Evolutionary conservation across 2,888 invertebrate species (phyloP).

Genomic region (Busseola fusca): DNA sequence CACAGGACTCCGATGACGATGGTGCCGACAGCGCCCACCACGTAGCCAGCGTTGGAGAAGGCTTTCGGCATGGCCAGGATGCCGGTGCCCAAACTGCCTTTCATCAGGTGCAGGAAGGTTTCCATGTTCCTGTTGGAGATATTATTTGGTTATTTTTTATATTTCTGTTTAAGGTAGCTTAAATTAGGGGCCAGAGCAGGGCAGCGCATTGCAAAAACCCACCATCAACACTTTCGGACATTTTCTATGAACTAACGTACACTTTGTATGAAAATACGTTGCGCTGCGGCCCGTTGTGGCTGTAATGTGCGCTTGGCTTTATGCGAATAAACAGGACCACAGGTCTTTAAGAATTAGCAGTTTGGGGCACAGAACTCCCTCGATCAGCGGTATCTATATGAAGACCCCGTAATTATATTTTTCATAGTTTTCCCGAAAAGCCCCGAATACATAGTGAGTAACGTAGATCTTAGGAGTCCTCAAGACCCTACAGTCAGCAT

Average conservation of each 20-base stretch:
- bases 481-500: neutral
- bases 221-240: neutral
- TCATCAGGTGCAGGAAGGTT: slow-evolving; percentile 95
- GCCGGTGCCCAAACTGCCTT: slow-evolving; percentile 97
- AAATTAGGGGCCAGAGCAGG: neutral
- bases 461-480: neutral
- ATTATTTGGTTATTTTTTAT: neutral
- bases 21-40: slow-evolving; percentile 94
- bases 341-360: too few species aligned
- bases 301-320: neutral
- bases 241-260: neutral
- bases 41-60: slow-evolving; percentile 94
- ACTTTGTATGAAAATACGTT: neutral
- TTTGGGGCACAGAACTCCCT: neutral
- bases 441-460: neutral
- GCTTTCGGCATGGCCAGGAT: slow-evolving; percentile 97
- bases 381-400: neutral
- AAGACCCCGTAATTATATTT: neutral
- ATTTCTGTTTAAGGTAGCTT: neutral
- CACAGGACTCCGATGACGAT: slow-evolving; percentile 95
- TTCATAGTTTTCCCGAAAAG: neutral
- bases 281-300: neutral
- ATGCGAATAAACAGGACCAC: neutral
- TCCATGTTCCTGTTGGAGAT: slow-evolving; percentile 91
- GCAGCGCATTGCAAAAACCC: neutral